A percentile compares a stretch with the other conserved stretches of the same genome.
These are phyloP conservation scores for Lophius piscatorius DNA, from an alignment of 2,113 vertebrate genomes.

Conservation along the genomic window DNA sequence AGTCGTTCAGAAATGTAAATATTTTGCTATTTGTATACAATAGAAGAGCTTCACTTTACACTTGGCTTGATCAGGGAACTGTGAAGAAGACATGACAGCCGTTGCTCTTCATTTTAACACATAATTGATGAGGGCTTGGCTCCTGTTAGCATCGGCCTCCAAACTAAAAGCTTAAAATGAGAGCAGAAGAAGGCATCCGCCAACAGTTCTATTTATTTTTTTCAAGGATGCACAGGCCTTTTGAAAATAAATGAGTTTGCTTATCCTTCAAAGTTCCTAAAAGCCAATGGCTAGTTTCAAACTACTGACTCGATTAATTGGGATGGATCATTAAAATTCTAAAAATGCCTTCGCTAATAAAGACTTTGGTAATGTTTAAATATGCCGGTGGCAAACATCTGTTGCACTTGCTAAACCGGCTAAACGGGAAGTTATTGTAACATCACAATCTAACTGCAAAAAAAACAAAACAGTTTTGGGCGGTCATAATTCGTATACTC, in stretches of 20 bases:
- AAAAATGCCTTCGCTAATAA: neutral
- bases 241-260: neutral
- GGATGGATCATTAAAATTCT: neutral
- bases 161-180: neutral
- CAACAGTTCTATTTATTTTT: neutral
- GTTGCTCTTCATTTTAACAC: neutral
- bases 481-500: too few species aligned
- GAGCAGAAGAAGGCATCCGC: neutral
- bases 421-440: neutral
- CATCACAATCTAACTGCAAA: neutral
- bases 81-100: neutral
- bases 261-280: neutral
- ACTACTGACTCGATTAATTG: neutral
- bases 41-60: conserved; percentile 5
- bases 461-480: too few species aligned
- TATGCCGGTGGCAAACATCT: neutral
- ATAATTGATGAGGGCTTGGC: neutral
- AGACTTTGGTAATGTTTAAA: neutral
- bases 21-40: conserved; percentile 14
- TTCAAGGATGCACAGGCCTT: neutral
- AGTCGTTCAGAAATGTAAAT: conserved; percentile 26
- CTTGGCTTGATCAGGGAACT: neutral
- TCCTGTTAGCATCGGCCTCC: neutral
- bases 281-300: neutral
- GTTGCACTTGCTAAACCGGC: neutral